Conservation (phyloP, 1,140 invertebrate genomes). For the Pteromalus puparum region DNA sequence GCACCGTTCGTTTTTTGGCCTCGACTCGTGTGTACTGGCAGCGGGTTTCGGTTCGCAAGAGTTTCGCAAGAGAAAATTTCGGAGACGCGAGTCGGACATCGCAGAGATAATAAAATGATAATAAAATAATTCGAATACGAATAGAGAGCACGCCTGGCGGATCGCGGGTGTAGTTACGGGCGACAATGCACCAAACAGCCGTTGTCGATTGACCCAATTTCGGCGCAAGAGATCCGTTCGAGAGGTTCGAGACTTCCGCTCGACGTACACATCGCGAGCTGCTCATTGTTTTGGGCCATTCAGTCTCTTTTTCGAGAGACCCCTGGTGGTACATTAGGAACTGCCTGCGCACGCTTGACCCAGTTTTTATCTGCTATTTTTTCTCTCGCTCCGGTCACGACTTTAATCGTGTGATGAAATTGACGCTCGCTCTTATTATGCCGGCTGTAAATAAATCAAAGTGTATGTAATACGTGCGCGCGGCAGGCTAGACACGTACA, state of each 20-base stretch:
- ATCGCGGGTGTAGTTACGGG: too few species aligned
- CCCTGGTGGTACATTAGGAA: background rate
- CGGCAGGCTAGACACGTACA: too few species aligned
- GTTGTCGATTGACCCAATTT: slow-evolving; percentile 40
- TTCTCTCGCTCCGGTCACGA: background rate
- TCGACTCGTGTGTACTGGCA: background rate
- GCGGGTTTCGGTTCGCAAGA: too few species aligned
- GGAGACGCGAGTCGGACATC: too few species aligned
- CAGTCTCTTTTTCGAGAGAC: background rate
- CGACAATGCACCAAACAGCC: background rate
- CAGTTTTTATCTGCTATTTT: slow-evolving; percentile 40
- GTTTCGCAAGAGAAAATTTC: too few species aligned
- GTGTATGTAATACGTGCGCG: background rate
- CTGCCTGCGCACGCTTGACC: slow-evolving; percentile 14
- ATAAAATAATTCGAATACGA: too few species aligned
- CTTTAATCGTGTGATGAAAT: slow-evolving; percentile 27
- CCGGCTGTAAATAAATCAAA: slow-evolving; percentile 12
- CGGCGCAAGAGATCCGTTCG: background rate
- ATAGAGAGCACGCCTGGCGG: too few species aligned
- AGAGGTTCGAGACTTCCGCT: slow-evolving; percentile 39
- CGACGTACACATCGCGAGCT: background rate
- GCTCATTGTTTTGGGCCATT: slow-evolving; percentile 27
- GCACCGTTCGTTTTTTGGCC: background rate
- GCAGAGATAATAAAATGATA: too few species aligned
- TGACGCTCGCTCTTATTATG: slow-evolving; percentile 9